Base-by-base conservation (phyloP, 2,888 invertebrate genomes). In the Uropetala carovei region DNA sequence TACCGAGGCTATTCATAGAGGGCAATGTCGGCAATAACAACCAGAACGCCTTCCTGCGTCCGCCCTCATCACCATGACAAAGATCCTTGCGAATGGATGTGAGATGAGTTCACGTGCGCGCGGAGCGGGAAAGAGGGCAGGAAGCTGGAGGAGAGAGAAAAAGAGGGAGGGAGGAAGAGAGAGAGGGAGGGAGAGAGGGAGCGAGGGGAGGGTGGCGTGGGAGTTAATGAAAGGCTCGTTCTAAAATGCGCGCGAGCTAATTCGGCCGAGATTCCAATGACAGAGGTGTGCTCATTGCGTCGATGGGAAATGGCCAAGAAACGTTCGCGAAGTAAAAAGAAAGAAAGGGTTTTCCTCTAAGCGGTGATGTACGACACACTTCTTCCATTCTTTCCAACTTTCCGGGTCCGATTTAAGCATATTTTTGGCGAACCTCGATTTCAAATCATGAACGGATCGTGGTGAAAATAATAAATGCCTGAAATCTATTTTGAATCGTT, bases 31-130 rank as follows among this genome's bases (percentile, higher is more conserved):
- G 59, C 64, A 89, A 68, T 89, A 89, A 68, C 64, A 89, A 64
- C 68, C 64, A 64, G 89, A 64, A 64, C 89, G 43, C 89, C 64
- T 75, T 75, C 75, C 43, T 43, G 57, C 43, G n/a, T 16, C 75
- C 75, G 43, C 82, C 57, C 64, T 68, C 89, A 89, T 89, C 64
- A 89, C 89, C 64, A 89, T 43, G 89, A 89, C 64, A 64, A 89
- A 89, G 86, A 43, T 68, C 68, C 68, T 68, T 3, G 60, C 16
- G 86, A 64, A 60, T 60, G 86, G 86, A 86, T 60, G 60, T 14
- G 60, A 43, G 57, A 84, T 43, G 85, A 85, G 86, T 30, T 86
- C 60, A 60, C 60, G 27, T 30, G 27, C 27, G 8, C 82, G 5
- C 16, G 27, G 14, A 58, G 18, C 22, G 1, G n/a, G 18, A 60